Conservation (phyloP, 2,797 vertebrate genomes). For the Lophotriccus pileatus region DNA sequence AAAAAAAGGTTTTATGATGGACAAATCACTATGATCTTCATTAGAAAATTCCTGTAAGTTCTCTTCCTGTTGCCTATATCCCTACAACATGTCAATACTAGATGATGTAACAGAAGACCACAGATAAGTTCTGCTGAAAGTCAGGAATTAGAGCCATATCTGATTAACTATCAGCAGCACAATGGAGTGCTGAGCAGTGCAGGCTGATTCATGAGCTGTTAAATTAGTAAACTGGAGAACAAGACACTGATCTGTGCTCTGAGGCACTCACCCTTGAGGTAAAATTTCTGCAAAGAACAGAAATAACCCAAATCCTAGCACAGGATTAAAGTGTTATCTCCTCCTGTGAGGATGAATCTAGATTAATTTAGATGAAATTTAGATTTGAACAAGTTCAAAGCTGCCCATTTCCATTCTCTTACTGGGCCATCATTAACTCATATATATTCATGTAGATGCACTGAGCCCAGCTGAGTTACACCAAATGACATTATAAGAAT, state of each 20-base stretch:
- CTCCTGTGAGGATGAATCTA: neutral
- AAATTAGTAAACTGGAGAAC: conserved; percentile 55
- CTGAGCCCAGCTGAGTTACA: neutral
- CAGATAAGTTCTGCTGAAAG: conserved; percentile 62
- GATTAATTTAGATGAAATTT: conserved; percentile 13
- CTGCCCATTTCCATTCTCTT: neutral
- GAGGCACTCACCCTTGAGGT: neutral
- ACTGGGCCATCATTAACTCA: neutral
- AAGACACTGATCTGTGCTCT: neutral
- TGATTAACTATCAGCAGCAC: conserved; percentile 70
- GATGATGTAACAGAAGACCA: conserved; percentile 40
- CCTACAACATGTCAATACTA: conserved; percentile 17
- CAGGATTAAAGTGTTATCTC: neutral
- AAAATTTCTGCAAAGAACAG: neutral
- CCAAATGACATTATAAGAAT: neutral
- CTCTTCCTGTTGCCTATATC: neutral
- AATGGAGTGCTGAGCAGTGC: conserved; percentile 52
- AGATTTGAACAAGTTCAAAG: neutral
- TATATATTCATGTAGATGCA: neutral
- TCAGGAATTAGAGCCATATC: conserved; percentile 60
- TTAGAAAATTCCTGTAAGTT: neutral
- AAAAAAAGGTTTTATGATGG: neutral
- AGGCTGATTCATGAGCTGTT: conserved; percentile 67
- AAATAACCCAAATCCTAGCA: neutral
- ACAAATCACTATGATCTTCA: neutral